Evolutionary conservation across 2,888 invertebrate genomes (phyloP), one percentile per base, ranked within the genome.

Genomic region (Xestoiulus laeticollis): DNA sequence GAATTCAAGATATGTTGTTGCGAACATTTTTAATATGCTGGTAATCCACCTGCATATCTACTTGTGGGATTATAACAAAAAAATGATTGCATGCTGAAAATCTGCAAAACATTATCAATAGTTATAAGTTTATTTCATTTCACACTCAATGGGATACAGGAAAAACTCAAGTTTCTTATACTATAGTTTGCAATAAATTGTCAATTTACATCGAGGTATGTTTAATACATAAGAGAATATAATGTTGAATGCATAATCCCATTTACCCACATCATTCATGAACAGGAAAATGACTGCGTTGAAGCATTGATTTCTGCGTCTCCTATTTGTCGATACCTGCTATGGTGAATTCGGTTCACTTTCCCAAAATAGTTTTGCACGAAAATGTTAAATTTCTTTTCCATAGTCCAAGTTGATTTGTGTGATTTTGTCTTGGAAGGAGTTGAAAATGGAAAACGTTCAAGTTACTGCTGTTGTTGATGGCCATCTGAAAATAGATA

Each of bases 171-270:
- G 78, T 78, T 78, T 78, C 14, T 78, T 78, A 78, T 78, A 78
- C 78, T 78, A 78, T 78, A 78, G 78, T 30, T 78, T 78, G 78
- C 78, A 78, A 78, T 78, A 78, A 26, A 78, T 78, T 78, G 78
- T 78, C 78, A 78, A 78, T 78, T 78, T 78, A 78, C 78, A 78
- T 78, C 30, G 78, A 78, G 12, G 78, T 78, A 78, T 78, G 30
- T 78, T 78, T 78, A 78, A 78, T 78, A 78, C 14, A 78, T 78
- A 78, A 78, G 78, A 78, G 78, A 78, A 78, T 78, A 78, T 78
- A 38, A 30, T 78, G 78, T 78, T 78, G 26, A 78, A 78, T 78
- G 30, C 78, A 78, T 78, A 78, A 30, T 78, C 78, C 30, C 78
- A 12, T 78, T 78, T 30, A 26, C 12, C 78, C 78, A 78, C 78